Conservation (phyloP, 2,888 invertebrate genomes). For the Lepidocyrtinus sp. region DNA sequence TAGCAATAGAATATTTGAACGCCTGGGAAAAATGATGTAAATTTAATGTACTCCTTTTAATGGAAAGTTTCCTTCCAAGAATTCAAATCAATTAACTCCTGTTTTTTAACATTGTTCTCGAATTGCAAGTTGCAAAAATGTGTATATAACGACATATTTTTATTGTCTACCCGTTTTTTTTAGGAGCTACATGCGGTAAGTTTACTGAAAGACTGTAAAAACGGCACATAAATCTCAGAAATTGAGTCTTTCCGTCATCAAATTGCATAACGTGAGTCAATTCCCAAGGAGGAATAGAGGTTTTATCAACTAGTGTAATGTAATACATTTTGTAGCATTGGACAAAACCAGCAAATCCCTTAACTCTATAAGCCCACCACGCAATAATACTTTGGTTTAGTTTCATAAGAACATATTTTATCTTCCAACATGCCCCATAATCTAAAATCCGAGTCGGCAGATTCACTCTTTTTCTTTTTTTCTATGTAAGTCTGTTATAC, state of each 20-base stretch:
- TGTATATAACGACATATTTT: too few relatives aligned
- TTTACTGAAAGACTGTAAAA: slow-evolving; percentile 39
- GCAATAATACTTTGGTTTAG: background rate
- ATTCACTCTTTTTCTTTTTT: background rate
- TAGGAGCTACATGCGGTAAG: too few relatives aligned
- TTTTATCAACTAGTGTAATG: slow-evolving; percentile 26
- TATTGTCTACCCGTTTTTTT: too few relatives aligned
- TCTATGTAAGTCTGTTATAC: background rate
- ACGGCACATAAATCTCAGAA: slow-evolving; percentile 58
- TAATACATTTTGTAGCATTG: background rate
- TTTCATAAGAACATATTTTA: slow-evolving; percentile 6
- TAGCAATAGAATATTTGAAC: too few relatives aligned
- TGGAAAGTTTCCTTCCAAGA: too few relatives aligned
- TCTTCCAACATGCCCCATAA: background rate
- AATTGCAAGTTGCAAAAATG: too few relatives aligned
- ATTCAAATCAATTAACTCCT: too few relatives aligned
- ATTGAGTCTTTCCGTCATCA: slow-evolving; percentile 54
- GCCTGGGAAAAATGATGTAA: too few relatives aligned
- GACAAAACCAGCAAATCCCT: background rate
- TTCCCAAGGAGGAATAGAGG: slow-evolving; percentile 47
- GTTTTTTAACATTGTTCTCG: too few relatives aligned
- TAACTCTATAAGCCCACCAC: background rate
- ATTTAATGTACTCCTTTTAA: too few relatives aligned
- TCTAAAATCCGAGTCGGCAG: background rate
- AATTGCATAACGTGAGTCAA: slow-evolving; percentile 58